A percentile compares a stretch with the other conserved stretches of the same genome.
Conservation (phyloP, 2,888 invertebrate genomes). For the Caradrina kadenii region DNA sequence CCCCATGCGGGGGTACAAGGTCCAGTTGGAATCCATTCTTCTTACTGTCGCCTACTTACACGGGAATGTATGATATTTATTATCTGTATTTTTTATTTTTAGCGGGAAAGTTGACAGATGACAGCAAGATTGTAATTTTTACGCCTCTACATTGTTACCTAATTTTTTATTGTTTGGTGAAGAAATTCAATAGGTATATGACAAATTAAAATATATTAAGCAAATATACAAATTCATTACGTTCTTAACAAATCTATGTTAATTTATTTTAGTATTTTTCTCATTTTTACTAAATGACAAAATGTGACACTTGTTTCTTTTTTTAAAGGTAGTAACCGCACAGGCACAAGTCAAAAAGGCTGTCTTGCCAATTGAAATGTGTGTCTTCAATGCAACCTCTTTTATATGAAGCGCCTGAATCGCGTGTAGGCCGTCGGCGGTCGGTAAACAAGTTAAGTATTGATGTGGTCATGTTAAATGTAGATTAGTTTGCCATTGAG, state of each 20-base stretch:
- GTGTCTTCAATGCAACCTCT: constrained; percentile 35
- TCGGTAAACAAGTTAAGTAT: constrained; percentile 61
- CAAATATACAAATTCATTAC: constrained; percentile 26
- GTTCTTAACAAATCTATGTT: constrained; percentile 22
- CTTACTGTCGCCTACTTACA: constrained; percentile 1
- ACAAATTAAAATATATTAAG: constrained; percentile 4
- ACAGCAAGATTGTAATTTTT: not conserved
- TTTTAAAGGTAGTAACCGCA: not conserved
- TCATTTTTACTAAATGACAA: not conserved
- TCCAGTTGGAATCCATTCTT: constrained; percentile 82
- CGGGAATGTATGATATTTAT: constrained; percentile 4
- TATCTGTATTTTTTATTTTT: constrained; percentile 32
- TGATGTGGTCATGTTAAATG: constrained; percentile 42
- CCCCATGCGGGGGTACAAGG: constrained; percentile 71
- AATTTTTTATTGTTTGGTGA: constrained; percentile 4
- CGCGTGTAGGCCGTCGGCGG: constrained; percentile 49
- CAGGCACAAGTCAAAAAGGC: constrained; percentile 25
- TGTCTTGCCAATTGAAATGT: constrained; percentile 48
- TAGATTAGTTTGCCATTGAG: not conserved
- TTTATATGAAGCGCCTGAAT: constrained; percentile 53
- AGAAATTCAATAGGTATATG: not conserved
- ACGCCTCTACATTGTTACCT: constrained; percentile 8
- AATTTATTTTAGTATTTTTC: not conserved
- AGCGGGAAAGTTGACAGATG: constrained; percentile 29
- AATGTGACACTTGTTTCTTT: constrained; percentile 12